A percentile compares a stretch with the other conserved stretches of the same genome.
Conservation (phyloP, 1,140 invertebrate species). For the Eupristina koningsbergeri region DNA sequence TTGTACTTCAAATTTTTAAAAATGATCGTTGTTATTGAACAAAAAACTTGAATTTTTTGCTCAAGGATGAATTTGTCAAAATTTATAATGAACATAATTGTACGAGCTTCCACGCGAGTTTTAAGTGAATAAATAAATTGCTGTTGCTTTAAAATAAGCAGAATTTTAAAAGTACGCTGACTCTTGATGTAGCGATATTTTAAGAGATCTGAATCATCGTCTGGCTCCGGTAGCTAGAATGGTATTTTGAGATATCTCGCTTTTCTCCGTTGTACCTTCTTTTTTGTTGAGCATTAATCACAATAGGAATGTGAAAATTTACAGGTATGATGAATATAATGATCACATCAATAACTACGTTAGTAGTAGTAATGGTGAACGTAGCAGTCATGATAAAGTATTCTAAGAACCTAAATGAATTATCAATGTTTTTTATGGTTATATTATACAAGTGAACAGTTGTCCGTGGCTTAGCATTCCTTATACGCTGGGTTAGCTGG, state of each 20-base stretch:
- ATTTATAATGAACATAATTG: background rate
- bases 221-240: conserved; percentile 63
- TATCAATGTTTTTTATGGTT: conserved; percentile 38
- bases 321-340: background rate
- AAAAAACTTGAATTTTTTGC: background rate
- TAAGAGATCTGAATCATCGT: conserved; percentile 65
- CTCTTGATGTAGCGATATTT: conserved; percentile 64
- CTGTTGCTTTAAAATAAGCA: conserved; percentile 39
- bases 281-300: background rate
- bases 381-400: background rate
- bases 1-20: background rate
- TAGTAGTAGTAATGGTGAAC: background rate
- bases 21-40: background rate
- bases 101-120: background rate
- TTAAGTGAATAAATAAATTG: conserved; percentile 5
- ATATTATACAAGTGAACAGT: background rate
- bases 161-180: conserved; percentile 65
- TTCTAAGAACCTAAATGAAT: conserved; percentile 51
- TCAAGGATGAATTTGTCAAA: background rate
- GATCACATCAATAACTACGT: background rate
- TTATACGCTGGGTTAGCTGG: conserved; percentile 33
- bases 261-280: conserved; percentile 15
- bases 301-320: conserved; percentile 14
- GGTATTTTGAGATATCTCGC: conserved; percentile 53
- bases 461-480: conserved; percentile 10